Base-by-base conservation (phyloP, 2,113 vertebrate genomes). In the Cyanistes caeruleus region DNA sequence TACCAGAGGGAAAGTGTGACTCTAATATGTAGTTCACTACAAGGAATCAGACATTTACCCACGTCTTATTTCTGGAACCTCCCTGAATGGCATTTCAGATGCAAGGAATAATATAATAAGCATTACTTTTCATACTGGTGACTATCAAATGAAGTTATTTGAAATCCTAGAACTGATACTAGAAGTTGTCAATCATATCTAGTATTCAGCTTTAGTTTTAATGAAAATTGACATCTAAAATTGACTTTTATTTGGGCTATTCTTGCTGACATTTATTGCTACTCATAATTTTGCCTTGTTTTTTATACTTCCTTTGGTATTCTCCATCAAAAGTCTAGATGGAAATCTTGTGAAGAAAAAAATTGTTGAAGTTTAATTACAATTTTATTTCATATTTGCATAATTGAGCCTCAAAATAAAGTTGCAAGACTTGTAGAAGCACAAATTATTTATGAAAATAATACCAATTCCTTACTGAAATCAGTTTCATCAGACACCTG, bases 191-290 rank as follows among this genome's bases (percentile, higher is more conserved):
- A 87, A 73, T 94, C 82, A 67, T 53, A 69, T 43, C 44, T 77
- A 79, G 8, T 33, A 62, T 72, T 84, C 85, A 48, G 27, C 31
- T 92, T 88, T 46, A 62, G 10, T 80, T 86, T 90, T 88, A 90
- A 94, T 80, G 72, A 86, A 86, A 94, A 95, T 28, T 77, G 88
- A 59, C 72, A 39, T 51, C 23, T 55, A 43, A 86, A 97, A 86
- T 55, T 70, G 9, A 55, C 41, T 80, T 73, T 52, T 82, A 53
- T 44, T 92, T 1, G 23, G 46, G 63, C 4, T 86, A 62, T 86
- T 90, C 39, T 18, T 79, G 44, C 20, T 62, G 46, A 55, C 6
- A 51, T 83, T 79, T 88, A 85, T 85, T 90, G 41, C 15, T 67
- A n/a, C 18, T 33, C 37, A 58, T 51, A 83, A 30, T 62, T 93